Evolutionary conservation across 2,888 invertebrate species (phyloP).

Genomic region (Capitulum mitella): DNA sequence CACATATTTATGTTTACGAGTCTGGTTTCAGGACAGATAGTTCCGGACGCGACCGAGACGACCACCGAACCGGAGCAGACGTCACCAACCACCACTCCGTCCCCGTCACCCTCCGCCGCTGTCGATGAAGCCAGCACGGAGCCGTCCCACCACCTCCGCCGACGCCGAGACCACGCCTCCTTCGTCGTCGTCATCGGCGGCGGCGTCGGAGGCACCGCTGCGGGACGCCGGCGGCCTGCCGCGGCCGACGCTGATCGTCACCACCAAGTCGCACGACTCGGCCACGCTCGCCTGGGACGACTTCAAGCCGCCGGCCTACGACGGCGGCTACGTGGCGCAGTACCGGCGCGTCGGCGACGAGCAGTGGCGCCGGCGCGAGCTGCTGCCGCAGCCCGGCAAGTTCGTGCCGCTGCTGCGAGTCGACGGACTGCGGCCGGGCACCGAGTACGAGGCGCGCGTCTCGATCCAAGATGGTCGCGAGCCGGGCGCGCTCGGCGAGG

Average conservation of each 20-base stretch:
- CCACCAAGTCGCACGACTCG: slow-evolving; percentile 38
- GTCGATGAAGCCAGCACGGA: background rate
- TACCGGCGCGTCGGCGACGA: slow-evolving; percentile 34
- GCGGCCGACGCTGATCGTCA: slow-evolving; percentile 39
- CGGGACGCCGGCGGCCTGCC: background rate
- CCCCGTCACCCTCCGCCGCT: background rate
- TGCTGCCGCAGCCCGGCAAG: slow-evolving; percentile 8
- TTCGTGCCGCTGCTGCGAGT: slow-evolving; percentile 33
- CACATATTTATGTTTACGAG: no score
- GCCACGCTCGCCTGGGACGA: slow-evolving; percentile 42
- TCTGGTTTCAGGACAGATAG: background rate
- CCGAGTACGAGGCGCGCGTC: slow-evolving; percentile 37
- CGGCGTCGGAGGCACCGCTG: background rate
- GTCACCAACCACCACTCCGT: background rate
- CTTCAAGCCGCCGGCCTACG: slow-evolving; percentile 39
- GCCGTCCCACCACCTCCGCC: background rate
- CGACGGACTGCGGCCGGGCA: slow-evolving; percentile 31
- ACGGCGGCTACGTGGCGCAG: slow-evolving; percentile 39
- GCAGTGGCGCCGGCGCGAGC: background rate
- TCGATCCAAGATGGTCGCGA: slow-evolving; percentile 36
- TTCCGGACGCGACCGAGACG: background rate
- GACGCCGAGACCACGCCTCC: background rate
- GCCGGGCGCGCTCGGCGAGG: slow-evolving; percentile 34
- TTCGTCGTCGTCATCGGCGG: background rate
- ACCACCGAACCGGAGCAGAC: no score